phyloP scores from a whole-genome alignment of 2,113 vertebrate species.

The Odobenus rosmarus region DNA sequence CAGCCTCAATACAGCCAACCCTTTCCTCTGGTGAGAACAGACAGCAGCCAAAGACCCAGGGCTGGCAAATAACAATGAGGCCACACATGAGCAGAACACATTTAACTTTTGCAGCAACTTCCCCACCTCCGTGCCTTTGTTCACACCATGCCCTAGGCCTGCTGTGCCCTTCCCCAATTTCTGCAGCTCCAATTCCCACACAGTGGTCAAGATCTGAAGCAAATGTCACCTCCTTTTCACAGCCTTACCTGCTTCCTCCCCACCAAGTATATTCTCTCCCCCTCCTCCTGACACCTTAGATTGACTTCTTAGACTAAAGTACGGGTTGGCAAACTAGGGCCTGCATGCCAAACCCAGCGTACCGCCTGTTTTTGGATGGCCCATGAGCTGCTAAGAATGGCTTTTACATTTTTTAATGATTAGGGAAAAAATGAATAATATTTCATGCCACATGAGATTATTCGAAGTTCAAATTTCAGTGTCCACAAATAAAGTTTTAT shows the following conservation, averaged over 20 bases:
- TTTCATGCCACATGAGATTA: background rate
- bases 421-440: background rate
- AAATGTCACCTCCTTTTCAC: conserved; percentile 2
- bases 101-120: background rate
- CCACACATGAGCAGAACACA: background rate
- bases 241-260: background rate
- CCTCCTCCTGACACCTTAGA: background rate
- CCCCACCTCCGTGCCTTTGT: background rate
- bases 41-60: background rate
- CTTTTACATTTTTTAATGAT: background rate
- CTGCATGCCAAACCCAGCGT: background rate
- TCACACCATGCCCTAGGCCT: background rate
- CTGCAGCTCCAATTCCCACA: background rate
- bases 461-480: background rate
- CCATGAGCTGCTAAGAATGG: background rate
- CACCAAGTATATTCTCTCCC: background rate
- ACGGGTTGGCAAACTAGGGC: background rate
- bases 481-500: conserved; percentile 22
- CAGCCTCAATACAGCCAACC: conserved; percentile 35
- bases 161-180: background rate
- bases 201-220: background rate
- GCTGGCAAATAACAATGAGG: conserved; percentile 53
- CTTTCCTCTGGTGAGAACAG: conserved; percentile 32
- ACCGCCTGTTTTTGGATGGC: background rate
- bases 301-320: conserved; percentile 7